A percentile compares a stretch with the other conserved stretches of the same genome.
phyloP scores from a whole-genome alignment of 2,113 vertebrate genomes.

The Manacus vitellinus region DNA sequence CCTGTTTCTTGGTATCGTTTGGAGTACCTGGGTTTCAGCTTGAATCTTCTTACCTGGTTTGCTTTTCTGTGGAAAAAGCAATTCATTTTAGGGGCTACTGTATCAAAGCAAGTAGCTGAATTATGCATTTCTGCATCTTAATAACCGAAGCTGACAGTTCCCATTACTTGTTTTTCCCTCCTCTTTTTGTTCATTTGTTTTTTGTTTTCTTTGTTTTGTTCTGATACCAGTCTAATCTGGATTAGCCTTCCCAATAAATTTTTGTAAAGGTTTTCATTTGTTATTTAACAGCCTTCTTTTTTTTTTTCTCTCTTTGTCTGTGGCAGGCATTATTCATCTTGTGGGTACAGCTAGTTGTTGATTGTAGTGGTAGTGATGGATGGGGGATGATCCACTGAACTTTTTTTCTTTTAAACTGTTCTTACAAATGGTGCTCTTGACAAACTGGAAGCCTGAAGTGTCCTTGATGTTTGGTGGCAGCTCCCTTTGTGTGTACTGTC shows the following conservation, averaged over 20 bases:
- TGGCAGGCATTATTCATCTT: not conserved
- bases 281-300: not conserved
- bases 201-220: not conserved
- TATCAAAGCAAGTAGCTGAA: not conserved
- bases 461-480: not conserved
- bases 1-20: not conserved
- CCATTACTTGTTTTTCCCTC: not conserved
- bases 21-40: not conserved
- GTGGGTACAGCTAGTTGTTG: not conserved
- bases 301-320: fast-evolving
- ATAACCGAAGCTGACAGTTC: not conserved
- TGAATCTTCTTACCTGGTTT: not conserved
- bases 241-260: not conserved
- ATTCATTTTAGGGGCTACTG: not conserved
- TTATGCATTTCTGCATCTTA: not conserved
- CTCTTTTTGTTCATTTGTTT: not conserved
- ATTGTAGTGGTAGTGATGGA: not conserved
- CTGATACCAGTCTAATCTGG: not conserved
- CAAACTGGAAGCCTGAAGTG: not conserved
- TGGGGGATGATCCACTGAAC: not conserved
- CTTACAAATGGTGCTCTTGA: not conserved
- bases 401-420: not conserved
- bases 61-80: not conserved
- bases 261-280: not conserved
- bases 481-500: not conserved